These are phyloP conservation scores for Prionace glauca DNA, from an alignment of 2,797 vertebrate species.

Conservation along the genomic window DNA sequence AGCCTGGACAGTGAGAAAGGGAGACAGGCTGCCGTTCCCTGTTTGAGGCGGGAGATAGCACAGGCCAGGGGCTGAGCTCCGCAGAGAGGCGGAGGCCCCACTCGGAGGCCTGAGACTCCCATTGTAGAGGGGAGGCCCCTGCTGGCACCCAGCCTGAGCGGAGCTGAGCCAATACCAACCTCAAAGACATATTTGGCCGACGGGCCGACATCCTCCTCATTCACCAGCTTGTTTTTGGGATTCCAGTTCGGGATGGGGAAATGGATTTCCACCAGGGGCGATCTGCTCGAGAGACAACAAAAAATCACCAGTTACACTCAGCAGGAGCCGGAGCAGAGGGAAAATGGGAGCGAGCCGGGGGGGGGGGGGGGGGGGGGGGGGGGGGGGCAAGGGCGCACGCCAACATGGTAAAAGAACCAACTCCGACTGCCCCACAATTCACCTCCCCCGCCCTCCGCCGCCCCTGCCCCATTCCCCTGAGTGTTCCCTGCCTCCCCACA, in stretches of 20 bases:
- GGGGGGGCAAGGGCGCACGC: no score
- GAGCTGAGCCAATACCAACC: slow-evolving; percentile 53
- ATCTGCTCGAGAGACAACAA: slow-evolving; percentile 54
- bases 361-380: not conserved
- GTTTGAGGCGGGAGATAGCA: not conserved
- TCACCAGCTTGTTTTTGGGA: slow-evolving; percentile 54
- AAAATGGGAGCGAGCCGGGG: fast-evolving
- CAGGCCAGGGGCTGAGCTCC: not conserved
- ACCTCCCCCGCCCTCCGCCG: no score
- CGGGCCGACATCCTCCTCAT: slow-evolving; percentile 73
- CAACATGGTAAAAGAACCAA: no score
- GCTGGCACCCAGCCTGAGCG: no score
- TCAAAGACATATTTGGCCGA: slow-evolving; percentile 79
- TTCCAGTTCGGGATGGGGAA: slow-evolving; percentile 67
- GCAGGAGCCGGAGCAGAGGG: not conserved
- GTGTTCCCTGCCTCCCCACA: no score
- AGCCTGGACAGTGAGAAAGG: not conserved
- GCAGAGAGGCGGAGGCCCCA: not conserved
- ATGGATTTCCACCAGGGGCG: slow-evolving; percentile 75
- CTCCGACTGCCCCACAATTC: no score
- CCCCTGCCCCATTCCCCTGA: no score
- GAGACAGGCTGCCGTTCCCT: not conserved
- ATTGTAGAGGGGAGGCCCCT: no score
- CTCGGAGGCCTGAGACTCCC: no score
- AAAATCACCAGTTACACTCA: not conserved